These are phyloP conservation scores for Synanthedon vespiformis DNA, from an alignment of 2,888 invertebrate genomes.

Conservation along the genomic window DNA sequence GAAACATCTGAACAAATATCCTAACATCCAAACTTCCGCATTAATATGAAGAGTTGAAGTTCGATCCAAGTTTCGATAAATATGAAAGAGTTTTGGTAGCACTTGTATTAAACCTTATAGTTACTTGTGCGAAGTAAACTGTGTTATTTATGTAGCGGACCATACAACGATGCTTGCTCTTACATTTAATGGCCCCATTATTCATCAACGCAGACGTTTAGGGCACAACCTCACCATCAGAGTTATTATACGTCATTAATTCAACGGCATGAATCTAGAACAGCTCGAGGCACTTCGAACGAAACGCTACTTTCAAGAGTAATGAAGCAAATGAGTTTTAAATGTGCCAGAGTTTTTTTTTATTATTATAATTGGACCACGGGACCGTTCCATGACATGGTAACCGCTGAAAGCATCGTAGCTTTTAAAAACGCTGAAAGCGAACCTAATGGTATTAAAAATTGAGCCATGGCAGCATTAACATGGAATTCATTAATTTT, in stretches of 20 bases:
- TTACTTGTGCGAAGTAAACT: neutral
- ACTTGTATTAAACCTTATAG: too few relatives aligned
- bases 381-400: too few relatives aligned
- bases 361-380: neutral
- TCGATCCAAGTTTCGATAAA: too few relatives aligned
- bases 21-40: too few relatives aligned
- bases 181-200: slow-evolving; percentile 21
- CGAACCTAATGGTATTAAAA: too few relatives aligned
- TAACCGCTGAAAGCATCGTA: too few relatives aligned
- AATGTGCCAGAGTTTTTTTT: slow-evolving; percentile 4
- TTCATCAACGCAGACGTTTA: slow-evolving; percentile 24
- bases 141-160: neutral
- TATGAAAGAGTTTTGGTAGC: too few relatives aligned
- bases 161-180: slow-evolving; percentile 10
- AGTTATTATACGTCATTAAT: slow-evolving; percentile 47
- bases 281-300: slow-evolving; percentile 29
- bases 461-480: too few relatives aligned
- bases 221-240: slow-evolving; percentile 22
- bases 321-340: slow-evolving; percentile 31
- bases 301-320: slow-evolving; percentile 35
- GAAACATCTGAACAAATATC: too few relatives aligned
- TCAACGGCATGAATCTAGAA: slow-evolving; percentile 31
- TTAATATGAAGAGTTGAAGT: too few relatives aligned
- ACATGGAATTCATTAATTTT: too few relatives aligned
- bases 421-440: too few relatives aligned